Percentiles rank a stretch among this genome's conserved stretches.
Conservation (phyloP, 2,113 vertebrate genomes). For the Dendrocopos noguchii region DNA sequence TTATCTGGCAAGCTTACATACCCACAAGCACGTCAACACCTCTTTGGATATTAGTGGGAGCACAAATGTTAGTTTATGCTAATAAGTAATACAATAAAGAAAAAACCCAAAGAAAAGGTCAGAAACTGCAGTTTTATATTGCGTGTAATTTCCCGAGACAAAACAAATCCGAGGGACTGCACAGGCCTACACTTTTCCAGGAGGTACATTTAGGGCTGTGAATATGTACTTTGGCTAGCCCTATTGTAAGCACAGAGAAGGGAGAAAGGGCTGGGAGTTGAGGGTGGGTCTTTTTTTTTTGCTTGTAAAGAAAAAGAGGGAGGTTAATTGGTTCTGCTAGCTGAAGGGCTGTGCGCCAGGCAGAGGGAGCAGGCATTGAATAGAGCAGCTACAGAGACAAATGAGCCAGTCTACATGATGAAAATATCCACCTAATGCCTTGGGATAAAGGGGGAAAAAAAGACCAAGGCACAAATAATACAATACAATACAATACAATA, state of each 20-base stretch:
- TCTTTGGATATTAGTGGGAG: slow-evolving; percentile 4
- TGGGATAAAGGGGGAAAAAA: background rate
- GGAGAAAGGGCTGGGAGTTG: background rate
- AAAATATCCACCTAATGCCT: slow-evolving; percentile 33
- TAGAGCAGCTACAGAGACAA: slow-evolving; percentile 54
- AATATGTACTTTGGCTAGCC: slow-evolving; percentile 65
- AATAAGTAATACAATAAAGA: slow-evolving; percentile 44
- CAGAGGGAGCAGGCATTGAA: background rate
- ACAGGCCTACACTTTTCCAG: slow-evolving; percentile 24
- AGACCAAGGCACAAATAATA: background rate
- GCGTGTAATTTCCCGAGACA: slow-evolving; percentile 37
- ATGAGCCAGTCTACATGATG: slow-evolving; percentile 24
- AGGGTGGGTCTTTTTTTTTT: background rate
- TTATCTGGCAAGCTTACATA: background rate
- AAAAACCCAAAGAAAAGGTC: slow-evolving; percentile 45
- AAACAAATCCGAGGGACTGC: slow-evolving; percentile 15
- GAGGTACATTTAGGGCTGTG: slow-evolving; percentile 53
- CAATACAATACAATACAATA: background rate
- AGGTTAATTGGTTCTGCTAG: slow-evolving; percentile 71
- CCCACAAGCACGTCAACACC: background rate
- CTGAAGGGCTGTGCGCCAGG: slow-evolving; percentile 38
- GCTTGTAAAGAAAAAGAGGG: slow-evolving; percentile 54
- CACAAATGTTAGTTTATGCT: slow-evolving; percentile 61
- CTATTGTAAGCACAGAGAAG: slow-evolving; percentile 14
- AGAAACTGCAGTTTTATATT: slow-evolving; percentile 48